phyloP scores from a whole-genome alignment of 2,888 invertebrate species.

The Drosophila koepferae region DNA sequence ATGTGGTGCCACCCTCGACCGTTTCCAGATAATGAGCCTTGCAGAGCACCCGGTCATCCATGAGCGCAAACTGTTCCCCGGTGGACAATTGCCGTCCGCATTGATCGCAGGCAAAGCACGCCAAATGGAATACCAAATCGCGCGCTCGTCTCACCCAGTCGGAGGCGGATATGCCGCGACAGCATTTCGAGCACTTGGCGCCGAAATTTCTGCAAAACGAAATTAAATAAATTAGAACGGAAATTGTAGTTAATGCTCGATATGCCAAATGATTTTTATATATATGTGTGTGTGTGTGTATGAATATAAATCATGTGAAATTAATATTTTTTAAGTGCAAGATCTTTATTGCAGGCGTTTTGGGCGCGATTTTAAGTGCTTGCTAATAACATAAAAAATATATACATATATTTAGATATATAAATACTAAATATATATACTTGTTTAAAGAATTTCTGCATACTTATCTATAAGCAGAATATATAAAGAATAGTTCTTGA shows the following conservation, averaged over 20 bases:
- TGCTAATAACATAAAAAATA: too few species aligned
- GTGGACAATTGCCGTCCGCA: conserved; percentile 96
- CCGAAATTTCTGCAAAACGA: conserved; percentile 93
- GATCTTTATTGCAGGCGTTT: neutral
- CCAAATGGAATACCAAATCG: conserved; percentile 98
- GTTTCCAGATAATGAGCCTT: conserved; percentile 98
- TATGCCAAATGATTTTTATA: conserved; percentile 2
- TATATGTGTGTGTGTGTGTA: neutral
- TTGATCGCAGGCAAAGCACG: conserved; percentile 99
- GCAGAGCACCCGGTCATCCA: conserved; percentile 97
- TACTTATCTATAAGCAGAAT: too few species aligned
- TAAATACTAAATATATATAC: too few species aligned
- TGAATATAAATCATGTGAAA: neutral
- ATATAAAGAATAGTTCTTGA: too few species aligned
- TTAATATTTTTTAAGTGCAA: too few species aligned
- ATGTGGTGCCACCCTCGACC: conserved; percentile 95
- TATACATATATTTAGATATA: too few species aligned
- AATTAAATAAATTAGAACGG: conserved; percentile 45
- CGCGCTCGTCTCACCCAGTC: conserved; percentile 99
- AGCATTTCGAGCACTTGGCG: conserved; percentile 98
- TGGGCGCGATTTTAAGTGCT: neutral
- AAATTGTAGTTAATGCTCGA: conserved; percentile 51
- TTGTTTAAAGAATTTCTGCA: too few species aligned
- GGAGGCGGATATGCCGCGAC: conserved; percentile 95
- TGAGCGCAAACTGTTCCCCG: conserved; percentile 98